Evolutionary conservation across 2,888 invertebrate genomes (phyloP).

Genomic region (Cheilosia urbana): DNA sequence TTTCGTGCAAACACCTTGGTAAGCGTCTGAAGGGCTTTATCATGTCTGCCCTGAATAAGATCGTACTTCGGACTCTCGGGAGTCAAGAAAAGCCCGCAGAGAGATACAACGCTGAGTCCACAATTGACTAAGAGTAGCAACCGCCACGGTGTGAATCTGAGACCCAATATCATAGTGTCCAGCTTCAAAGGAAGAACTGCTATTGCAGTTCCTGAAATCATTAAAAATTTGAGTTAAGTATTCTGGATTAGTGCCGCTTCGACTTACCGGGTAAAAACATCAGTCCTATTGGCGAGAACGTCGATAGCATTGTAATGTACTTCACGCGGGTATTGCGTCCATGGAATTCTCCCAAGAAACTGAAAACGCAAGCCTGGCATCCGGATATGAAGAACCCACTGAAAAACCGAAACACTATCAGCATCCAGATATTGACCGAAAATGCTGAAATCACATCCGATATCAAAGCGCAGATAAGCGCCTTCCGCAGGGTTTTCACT

Average conservation of each 20-base stretch:
- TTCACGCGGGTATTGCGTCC: slow-evolving; percentile 84
- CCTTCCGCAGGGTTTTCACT: slow-evolving; percentile 85
- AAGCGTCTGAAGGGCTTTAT: slow-evolving; percentile 86
- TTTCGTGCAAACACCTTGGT: slow-evolving; percentile 86
- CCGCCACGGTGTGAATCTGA: slow-evolving; percentile 85
- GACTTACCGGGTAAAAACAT: slow-evolving; percentile 85
- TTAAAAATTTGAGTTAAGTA: background rate
- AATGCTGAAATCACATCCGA: slow-evolving; percentile 86
- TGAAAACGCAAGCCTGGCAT: slow-evolving; percentile 86
- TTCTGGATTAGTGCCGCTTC: background rate
- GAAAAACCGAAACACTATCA: slow-evolving; percentile 86
- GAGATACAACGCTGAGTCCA: slow-evolving; percentile 87
- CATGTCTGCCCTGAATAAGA: slow-evolving; percentile 86
- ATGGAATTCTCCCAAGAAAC: slow-evolving; percentile 87
- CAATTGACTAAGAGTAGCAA: slow-evolving; percentile 88
- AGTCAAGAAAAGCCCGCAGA: slow-evolving; percentile 85
- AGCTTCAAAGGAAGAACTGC: slow-evolving; percentile 87
- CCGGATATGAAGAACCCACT: slow-evolving; percentile 86
- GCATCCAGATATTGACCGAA: slow-evolving; percentile 86
- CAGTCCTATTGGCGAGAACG: slow-evolving; percentile 85
- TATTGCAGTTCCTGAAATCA: slow-evolving; percentile 87
- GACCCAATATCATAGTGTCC: slow-evolving; percentile 84
- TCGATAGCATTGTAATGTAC: slow-evolving; percentile 86
- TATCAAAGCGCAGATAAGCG: slow-evolving; percentile 85
- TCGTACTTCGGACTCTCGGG: slow-evolving; percentile 93